A percentile compares a stretch with the other conserved stretches of the same genome.
phyloP scores from a whole-genome alignment of 2,888 invertebrate species.

The Drosophila subquinaria region DNA sequence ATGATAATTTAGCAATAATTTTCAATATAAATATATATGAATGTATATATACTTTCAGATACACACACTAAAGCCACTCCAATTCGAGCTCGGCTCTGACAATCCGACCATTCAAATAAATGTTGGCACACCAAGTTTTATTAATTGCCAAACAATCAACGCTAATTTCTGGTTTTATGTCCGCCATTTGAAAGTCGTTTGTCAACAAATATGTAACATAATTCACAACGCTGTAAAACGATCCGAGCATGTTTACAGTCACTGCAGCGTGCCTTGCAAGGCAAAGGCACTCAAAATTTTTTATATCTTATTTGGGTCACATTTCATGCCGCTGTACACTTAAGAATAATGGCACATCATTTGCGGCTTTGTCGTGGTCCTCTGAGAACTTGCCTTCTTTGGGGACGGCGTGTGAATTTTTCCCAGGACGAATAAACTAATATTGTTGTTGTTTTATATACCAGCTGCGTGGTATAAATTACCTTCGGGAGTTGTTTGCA shows the following conservation, averaged over 20 bases:
- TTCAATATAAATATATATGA: no score
- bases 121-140: constrained; percentile 59
- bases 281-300: constrained; percentile 70
- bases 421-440: constrained; percentile 82
- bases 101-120: constrained; percentile 14
- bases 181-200: constrained; percentile 75
- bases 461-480: constrained; percentile 66
- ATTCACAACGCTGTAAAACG: constrained; percentile 46
- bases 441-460: constrained; percentile 64
- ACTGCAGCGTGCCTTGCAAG: constrained; percentile 68
- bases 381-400: constrained; percentile 34
- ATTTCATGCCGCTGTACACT: constrained; percentile 75
- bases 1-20: no score
- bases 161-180: constrained; percentile 75
- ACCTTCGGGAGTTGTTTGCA: constrained; percentile 70
- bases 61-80: background rate
- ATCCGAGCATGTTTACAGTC: constrained; percentile 51
- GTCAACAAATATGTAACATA: constrained; percentile 78
- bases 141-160: constrained; percentile 78
- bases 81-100: background rate
- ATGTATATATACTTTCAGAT: background rate
- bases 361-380: constrained; percentile 71
- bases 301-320: constrained; percentile 82
- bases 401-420: constrained; percentile 63
- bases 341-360: constrained; percentile 83